Evolutionary conservation across 2,888 invertebrate species (phyloP), one percentile per base, ranked within the genome.

Genomic region (Torymus texanus): DNA sequence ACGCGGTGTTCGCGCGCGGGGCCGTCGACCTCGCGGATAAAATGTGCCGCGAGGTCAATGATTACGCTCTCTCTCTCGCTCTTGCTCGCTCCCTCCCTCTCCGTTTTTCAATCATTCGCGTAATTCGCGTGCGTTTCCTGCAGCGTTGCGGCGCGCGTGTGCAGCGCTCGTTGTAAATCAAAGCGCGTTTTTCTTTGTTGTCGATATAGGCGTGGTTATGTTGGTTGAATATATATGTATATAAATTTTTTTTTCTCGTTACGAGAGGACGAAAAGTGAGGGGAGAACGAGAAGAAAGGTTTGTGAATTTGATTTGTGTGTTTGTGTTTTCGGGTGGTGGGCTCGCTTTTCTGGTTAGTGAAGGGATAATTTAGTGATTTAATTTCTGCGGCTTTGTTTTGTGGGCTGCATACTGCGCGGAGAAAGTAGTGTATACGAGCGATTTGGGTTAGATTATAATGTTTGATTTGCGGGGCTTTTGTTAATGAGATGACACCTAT

Each of bases 31-130:
- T 67, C 81, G 65, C 75, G 81, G 79, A 79, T 77, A 77, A 81
- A 79, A 79, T 79, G 79, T 77, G 77, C 79, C 81, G 81, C 73
- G 81, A 81, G 81, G 81, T 81, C 81, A 81, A 81, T 72, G 79
- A 81, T 81, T 81, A 81, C 79, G 55, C 76, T 53, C 71, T 56
- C 68, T 55, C 41, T 16, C 55, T 62, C 70, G 18, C 70, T 13
- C 58, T 59, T 65, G 0, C 68, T 41, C 58, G 41, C 41, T 59
- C n/a, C 14, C 61, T 66, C 16, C 1, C 11, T n/a, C 50, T 56
- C 18, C 3, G 24, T 70, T 56, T 71, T 79, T 70, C 72, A 76
- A 79, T 79, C 72, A 67, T 78, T 68, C 75, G 41, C 74, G 71
- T 75, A 80, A 78, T 81, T 78, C 74, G 16, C 59, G 55, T 29